Conservation (phyloP, 1,140 invertebrate genomes). For the Sipha flava region DNA sequence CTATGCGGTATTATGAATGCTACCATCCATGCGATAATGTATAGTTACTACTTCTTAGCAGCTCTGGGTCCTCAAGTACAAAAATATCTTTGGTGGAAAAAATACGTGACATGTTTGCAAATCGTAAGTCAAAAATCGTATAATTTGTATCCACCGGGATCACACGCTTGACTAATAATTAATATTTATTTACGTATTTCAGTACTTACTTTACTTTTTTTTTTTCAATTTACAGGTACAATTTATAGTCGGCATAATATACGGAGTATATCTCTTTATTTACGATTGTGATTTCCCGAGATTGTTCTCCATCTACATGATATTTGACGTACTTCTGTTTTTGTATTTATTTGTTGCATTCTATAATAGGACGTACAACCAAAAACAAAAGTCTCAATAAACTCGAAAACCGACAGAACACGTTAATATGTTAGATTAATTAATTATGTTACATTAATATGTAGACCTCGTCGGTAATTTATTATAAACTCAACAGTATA, state of each 20-base stretch:
- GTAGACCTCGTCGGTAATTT: no score
- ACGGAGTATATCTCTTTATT: constrained; percentile 11
- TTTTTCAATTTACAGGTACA: constrained; percentile 33
- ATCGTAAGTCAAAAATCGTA: constrained; percentile 37
- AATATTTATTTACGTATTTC: no score
- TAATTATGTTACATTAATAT: no score
- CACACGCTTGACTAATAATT: no score
- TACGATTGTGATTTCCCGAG: constrained; percentile 27
- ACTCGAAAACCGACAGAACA: not conserved
- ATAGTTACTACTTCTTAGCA: constrained; percentile 42
- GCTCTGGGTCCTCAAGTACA: constrained; percentile 42
- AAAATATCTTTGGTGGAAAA: constrained; percentile 44
- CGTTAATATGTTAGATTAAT: no score
- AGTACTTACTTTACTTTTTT: no score
- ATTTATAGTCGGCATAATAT: constrained; percentile 33
- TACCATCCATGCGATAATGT: constrained; percentile 51
- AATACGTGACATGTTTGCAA: constrained; percentile 42
- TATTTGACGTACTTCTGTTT: constrained; percentile 33
- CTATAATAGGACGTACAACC: constrained; percentile 35
- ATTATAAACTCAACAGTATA: no score
- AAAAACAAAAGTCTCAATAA: constrained; percentile 3
- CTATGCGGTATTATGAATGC: constrained; percentile 55
- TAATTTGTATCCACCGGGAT: not conserved
- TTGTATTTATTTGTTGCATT: constrained; percentile 34
- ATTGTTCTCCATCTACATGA: constrained; percentile 22